These are phyloP conservation scores for Lasioglossum calceatum DNA, from an alignment of 2,888 invertebrate species.

Conservation along the genomic window DNA sequence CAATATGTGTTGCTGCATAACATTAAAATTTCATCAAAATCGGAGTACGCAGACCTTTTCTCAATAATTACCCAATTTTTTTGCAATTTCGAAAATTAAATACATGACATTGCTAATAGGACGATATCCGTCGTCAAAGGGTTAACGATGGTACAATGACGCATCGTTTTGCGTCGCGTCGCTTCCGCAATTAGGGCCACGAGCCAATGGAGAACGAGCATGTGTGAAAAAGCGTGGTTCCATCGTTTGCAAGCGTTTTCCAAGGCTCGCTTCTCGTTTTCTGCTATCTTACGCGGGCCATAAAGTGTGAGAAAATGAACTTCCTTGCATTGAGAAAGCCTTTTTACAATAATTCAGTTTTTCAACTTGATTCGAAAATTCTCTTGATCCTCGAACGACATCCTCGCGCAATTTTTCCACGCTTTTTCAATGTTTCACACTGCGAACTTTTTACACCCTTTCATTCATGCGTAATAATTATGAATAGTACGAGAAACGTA, in stretches of 20 bases:
- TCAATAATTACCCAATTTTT: no score
- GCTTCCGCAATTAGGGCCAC: conserved; percentile 20
- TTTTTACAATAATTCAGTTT: neutral
- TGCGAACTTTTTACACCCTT: neutral
- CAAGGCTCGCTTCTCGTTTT: conserved; percentile 37
- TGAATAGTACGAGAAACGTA: neutral
- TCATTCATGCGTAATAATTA: neutral
- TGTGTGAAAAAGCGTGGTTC: conserved; percentile 37
- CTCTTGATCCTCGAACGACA: neutral
- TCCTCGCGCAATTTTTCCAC: neutral
- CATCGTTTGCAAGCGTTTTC: conserved; percentile 19
- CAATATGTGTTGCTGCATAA: no score
- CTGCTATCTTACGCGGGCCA: conserved; percentile 1
- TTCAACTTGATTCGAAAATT: neutral
- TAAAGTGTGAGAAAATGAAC: conserved; percentile 3
- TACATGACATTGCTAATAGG: neutral
- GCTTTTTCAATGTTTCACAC: neutral
- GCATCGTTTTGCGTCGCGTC: conserved; percentile 8
- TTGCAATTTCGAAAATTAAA: neutral
- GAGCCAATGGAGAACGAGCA: neutral
- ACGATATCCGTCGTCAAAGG: neutral
- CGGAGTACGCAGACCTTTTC: no score
- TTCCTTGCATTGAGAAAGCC: neutral
- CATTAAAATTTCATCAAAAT: no score
- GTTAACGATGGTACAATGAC: conserved; percentile 8